Conservation (phyloP, 2,113 vertebrate species). For the Toxotes jaculatrix region DNA sequence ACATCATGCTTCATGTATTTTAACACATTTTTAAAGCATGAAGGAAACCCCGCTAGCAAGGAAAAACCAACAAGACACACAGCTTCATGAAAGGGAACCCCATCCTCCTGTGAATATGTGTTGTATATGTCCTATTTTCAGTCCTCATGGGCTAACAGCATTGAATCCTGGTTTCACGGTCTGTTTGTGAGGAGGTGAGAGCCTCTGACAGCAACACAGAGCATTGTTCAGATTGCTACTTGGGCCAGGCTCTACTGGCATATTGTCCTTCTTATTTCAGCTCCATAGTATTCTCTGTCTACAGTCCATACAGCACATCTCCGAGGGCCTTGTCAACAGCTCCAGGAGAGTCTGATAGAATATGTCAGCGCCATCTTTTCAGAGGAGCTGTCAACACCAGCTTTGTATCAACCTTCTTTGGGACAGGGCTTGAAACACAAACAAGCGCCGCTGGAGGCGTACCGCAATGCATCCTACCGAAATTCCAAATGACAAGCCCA, state of each 20-base stretch:
- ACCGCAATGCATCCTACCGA: constrained; percentile 26
- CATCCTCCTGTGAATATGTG: constrained; percentile 14
- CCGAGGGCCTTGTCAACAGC: constrained; percentile 77
- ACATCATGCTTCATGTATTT: constrained; percentile 33
- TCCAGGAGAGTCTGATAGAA: constrained; percentile 71
- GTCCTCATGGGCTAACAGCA: constrained; percentile 19
- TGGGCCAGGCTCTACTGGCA: constrained; percentile 25
- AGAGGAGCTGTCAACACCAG: constrained; percentile 72
- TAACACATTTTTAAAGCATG: constrained; percentile 32
- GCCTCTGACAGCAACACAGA: constrained; percentile 49
- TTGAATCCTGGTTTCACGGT: constrained; percentile 36
- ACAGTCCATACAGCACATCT: constrained; percentile 57
- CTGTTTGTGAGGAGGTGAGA: constrained; percentile 39
- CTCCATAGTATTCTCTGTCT: constrained; percentile 38
- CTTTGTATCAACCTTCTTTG: constrained; percentile 72
- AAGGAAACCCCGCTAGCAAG: constrained; percentile 23
- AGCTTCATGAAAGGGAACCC: constrained; percentile 27
- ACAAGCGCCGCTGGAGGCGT: constrained; percentile 68
- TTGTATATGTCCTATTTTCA: constrained; percentile 39
- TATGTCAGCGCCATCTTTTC: constrained; percentile 79
- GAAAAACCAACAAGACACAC: constrained; percentile 40
- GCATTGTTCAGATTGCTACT: constrained; percentile 52
- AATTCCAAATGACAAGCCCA: constrained; percentile 51
- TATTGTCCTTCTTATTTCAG: constrained; percentile 51
- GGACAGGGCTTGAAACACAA: constrained; percentile 73